phyloP scores from a whole-genome alignment of 2,113 vertebrate species.

The Gavia stellata region DNA sequence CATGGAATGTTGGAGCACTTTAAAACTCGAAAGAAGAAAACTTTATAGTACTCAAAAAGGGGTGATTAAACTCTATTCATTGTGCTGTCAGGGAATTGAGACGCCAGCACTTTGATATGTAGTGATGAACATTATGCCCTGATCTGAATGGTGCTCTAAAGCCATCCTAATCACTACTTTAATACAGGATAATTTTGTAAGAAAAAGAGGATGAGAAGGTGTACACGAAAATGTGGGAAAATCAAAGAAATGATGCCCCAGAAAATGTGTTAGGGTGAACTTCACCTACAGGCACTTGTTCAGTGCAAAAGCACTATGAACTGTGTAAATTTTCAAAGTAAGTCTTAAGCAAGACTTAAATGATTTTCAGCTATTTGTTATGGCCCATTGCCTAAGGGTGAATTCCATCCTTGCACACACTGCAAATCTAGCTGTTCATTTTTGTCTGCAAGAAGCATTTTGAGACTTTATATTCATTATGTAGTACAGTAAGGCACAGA shows the following conservation, averaged over 20 bases:
- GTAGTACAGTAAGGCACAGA: neutral
- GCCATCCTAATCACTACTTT: neutral
- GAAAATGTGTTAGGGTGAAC: neutral
- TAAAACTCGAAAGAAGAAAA: neutral
- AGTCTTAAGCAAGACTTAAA: neutral
- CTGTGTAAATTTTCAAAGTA: neutral
- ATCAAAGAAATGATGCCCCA: neutral
- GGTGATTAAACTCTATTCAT: neutral
- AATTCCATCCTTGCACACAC: neutral
- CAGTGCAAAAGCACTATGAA: neutral
- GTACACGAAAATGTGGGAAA: neutral
- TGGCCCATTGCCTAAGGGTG: neutral
- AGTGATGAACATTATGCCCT: neutral
- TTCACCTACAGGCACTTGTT: neutral
- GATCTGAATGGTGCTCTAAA: neutral
- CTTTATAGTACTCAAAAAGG: neutral
- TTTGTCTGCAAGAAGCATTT: neutral
- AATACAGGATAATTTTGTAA: neutral
- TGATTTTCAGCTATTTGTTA: neutral
- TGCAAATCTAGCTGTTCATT: neutral
- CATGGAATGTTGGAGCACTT: neutral
- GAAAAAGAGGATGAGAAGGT: neutral
- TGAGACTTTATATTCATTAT: neutral
- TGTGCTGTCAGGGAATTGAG: neutral
- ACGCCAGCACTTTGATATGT: neutral